Conservation (phyloP, 1,140 invertebrate species). For the Bombus vancouverensis region DNA sequence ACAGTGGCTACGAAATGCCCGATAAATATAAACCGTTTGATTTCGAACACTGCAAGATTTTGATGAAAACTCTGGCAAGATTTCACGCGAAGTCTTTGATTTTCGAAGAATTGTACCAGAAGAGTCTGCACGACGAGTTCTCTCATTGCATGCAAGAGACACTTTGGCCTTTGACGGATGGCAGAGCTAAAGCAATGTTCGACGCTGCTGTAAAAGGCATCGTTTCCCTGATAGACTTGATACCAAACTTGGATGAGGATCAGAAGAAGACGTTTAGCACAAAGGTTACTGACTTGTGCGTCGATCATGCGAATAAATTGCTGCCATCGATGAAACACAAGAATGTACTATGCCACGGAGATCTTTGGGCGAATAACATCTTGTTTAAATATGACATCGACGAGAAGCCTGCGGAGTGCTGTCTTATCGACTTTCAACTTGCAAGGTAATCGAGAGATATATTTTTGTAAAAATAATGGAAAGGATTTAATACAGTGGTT, state of each 20-base stretch:
- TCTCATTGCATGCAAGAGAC: slow-evolving; percentile 83
- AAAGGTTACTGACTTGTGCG: slow-evolving; percentile 48
- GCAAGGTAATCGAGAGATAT: slow-evolving; percentile 78
- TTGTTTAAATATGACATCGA: slow-evolving; percentile 84
- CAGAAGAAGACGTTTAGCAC: slow-evolving; percentile 56
- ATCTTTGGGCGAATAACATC: slow-evolving; percentile 87
- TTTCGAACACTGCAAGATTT: slow-evolving; percentile 79
- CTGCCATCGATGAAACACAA: slow-evolving; percentile 81
- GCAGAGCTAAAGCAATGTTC: slow-evolving; percentile 60
- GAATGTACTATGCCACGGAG: slow-evolving; percentile 85
- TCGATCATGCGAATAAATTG: slow-evolving; percentile 71
- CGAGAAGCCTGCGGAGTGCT: slow-evolving; percentile 76
- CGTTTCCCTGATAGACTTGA: slow-evolving; percentile 70
- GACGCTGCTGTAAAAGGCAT: slow-evolving; percentile 70
- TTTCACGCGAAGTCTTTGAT: slow-evolving; percentile 84
- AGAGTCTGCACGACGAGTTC: slow-evolving; percentile 79
- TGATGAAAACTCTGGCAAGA: slow-evolving; percentile 83
- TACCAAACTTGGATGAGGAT: slow-evolving; percentile 56
- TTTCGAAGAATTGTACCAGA: slow-evolving; percentile 81
- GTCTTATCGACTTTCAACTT: slow-evolving; percentile 86
- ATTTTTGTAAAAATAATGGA: not conserved
- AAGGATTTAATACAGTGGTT: no score
- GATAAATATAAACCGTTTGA: slow-evolving; percentile 82
- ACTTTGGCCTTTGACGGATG: slow-evolving; percentile 80
- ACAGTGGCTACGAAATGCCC: slow-evolving; percentile 82